Conservation (phyloP, 2,113 vertebrate species). For the Heterochromis multidens region DNA sequence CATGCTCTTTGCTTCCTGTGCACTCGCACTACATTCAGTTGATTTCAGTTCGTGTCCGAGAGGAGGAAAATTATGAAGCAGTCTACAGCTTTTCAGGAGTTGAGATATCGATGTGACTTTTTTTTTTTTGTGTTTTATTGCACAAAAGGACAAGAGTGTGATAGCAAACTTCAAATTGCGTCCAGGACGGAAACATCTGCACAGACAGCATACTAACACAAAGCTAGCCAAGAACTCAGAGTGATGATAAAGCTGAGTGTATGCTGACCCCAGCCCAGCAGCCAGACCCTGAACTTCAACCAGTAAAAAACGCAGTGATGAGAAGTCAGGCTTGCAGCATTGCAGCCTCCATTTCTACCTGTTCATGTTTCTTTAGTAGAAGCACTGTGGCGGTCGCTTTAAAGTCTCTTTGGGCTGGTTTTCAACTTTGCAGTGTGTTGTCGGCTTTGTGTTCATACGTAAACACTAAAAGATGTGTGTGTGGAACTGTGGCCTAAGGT, state of each 20-base stretch:
- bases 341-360: too few relatives aligned
- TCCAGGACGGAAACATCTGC: not conserved
- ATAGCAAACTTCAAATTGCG: not conserved
- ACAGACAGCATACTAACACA: not conserved
- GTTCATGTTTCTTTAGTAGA: too few relatives aligned
- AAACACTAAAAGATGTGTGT: not conserved
- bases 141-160: not conserved
- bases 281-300: not conserved
- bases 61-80: not conserved
- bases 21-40: not conserved
- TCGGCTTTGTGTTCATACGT: not conserved
- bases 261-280: not conserved
- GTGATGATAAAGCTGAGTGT: not conserved
- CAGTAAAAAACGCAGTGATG: too few relatives aligned
- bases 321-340: too few relatives aligned
- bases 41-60: not conserved
- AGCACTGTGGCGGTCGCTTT: not conserved
- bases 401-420: not conserved
- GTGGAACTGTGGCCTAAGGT: not conserved
- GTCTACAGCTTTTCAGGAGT: not conserved
- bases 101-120: not conserved
- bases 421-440: not conserved
- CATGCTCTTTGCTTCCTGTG: not conserved
- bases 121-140: not conserved
- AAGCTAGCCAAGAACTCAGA: not conserved